These are phyloP conservation scores for Ciconia nigra DNA, from an alignment of 2,797 vertebrate species.

Conservation along the genomic window DNA sequence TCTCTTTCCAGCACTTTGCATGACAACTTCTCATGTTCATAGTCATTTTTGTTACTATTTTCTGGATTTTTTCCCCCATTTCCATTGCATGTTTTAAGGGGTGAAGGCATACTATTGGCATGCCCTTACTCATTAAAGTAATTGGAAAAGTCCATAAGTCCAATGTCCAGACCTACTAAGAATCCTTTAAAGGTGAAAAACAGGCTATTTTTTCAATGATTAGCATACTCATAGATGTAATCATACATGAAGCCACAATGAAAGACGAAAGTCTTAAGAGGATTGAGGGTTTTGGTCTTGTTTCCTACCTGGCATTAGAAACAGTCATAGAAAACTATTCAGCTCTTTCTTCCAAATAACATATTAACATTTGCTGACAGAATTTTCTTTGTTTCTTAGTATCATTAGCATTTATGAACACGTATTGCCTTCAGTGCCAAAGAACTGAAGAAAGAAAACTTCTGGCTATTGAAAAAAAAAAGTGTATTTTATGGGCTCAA, in stretches of 20 bases:
- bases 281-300: background rate
- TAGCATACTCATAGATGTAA: background rate
- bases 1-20: background rate
- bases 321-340: background rate
- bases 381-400: background rate
- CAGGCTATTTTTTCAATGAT: background rate
- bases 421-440: background rate
- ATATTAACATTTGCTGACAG: background rate
- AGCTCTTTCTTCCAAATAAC: background rate
- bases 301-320: background rate
- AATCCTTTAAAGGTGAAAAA: background rate
- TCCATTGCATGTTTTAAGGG: background rate
- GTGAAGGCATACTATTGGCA: background rate
- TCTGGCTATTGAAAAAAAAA: background rate
- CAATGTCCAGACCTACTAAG: background rate
- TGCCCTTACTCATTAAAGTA: background rate
- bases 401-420: background rate
- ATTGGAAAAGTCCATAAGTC: background rate
- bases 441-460: background rate
- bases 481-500: background rate
- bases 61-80: background rate
- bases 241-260: background rate
- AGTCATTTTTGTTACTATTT: background rate
- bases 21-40: background rate
- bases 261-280: background rate